A percentile compares a stretch with the other conserved stretches of the same genome.
These are phyloP conservation scores for Pongo abelii DNA, from an alignment of 2,113 vertebrate genomes.

Conservation along the genomic window DNA sequence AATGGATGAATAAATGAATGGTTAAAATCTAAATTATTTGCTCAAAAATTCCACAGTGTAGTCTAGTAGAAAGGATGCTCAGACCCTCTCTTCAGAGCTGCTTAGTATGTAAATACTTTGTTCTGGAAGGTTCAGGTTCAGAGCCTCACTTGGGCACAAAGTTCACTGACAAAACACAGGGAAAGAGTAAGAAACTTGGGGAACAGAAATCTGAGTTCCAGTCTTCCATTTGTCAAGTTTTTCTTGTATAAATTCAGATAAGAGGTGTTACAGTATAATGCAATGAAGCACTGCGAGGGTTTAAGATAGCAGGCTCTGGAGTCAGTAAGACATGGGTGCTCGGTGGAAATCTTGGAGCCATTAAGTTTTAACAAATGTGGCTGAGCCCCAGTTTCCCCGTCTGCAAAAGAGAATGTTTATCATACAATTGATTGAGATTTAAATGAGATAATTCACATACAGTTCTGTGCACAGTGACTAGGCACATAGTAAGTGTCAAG, in stretches of 20 bases:
- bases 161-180: neutral
- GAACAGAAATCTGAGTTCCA: neutral
- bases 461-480: neutral
- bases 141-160: neutral
- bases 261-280: too few species aligned
- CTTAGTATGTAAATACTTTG: neutral
- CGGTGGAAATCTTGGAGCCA: neutral
- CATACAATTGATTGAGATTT: neutral
- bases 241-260: neutral
- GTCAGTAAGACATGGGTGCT: neutral
- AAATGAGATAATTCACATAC: neutral
- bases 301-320: neutral
- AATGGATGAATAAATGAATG: neutral
- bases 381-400: neutral
- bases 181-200: neutral
- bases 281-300: neutral
- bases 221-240: neutral
- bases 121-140: neutral
- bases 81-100: neutral
- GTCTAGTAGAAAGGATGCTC: neutral
- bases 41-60: neutral
- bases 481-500: neutral
- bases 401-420: neutral
- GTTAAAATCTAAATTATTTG: neutral
- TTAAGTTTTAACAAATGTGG: neutral